Percentiles rank a stretch among this genome's conserved stretches.
Evolutionary conservation across 2,888 invertebrate species (phyloP).

Genomic region (Drosophila longiperda): DNA sequence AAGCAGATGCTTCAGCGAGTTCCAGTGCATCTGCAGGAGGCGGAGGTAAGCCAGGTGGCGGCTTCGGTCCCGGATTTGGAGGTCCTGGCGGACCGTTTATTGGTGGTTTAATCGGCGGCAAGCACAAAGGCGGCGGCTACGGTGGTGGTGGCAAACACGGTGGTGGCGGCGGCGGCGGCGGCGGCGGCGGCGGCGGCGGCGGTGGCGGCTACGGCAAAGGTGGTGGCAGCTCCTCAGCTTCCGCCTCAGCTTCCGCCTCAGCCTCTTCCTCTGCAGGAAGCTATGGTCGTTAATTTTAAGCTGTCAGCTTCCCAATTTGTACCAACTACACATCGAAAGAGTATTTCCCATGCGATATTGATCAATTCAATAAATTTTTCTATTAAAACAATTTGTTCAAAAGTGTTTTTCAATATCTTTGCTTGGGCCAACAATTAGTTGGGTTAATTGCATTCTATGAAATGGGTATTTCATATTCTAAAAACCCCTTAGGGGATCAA

Average conservation of each 20-base stretch:
- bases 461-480: not conserved
- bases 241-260: slow-evolving; percentile 49
- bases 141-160: slow-evolving; percentile 12
- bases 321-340: slow-evolving; percentile 25
- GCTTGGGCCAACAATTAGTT: slow-evolving; percentile 9
- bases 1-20: not conserved
- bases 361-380: slow-evolving; percentile 27
- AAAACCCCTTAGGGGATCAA: no score
- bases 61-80: no score
- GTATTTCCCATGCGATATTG: slow-evolving; percentile 41
- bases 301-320: slow-evolving; percentile 1
- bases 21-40: not conserved
- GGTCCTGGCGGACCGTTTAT: no score
- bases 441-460: not conserved
- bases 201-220: slow-evolving; percentile 49
- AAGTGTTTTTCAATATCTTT: slow-evolving; percentile 6
- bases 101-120: not conserved
- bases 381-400: slow-evolving; percentile 27
- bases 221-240: slow-evolving; percentile 51
- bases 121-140: slow-evolving; percentile 17
- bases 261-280: slow-evolving; percentile 33
- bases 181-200: slow-evolving; percentile 37
- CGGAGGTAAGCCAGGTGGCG: not conserved
- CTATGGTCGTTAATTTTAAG: slow-evolving; percentile 37
- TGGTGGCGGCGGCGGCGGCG: slow-evolving; percentile 2